Base-by-base conservation (phyloP, 30 jellyfish, hydroid and myxozoan species). In the Aurelia sp. region DNA sequence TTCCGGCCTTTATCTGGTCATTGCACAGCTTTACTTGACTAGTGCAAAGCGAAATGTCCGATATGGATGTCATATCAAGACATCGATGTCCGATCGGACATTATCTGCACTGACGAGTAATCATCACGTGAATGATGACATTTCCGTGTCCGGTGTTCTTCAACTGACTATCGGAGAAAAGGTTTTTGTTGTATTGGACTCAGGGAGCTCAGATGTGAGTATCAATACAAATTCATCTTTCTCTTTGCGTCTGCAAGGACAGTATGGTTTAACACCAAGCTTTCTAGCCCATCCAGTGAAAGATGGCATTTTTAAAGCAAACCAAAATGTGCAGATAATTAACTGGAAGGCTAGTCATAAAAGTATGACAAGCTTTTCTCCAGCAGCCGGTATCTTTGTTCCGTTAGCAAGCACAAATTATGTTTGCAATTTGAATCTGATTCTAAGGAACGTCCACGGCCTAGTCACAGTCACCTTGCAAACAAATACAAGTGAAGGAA, bases 311-410 rank as follows among this genome's bases (percentile, higher is more conserved):
- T 16, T 58, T 41, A 27, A 8, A 17, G 72, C 16, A n/a, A 84
- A 72, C 19, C 52, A 63, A 61, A 22, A 63, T 20, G 38, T 52
- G 33, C 64, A 38, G 61, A 47, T 67, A 66, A 18, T 60, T 59
- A 68, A 48, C 72, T 87, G 96, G 96, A 87, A 62, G 50, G 55
- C 57, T 16, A 61, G 67, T 76, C 89, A 87, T 18, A 81, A 78
- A 21, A 87, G 91, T 47, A 52, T 20, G 71, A 78, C 88, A 15
- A 62, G 91, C 65, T 87, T 87, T 62, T 87, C 96, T 13, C 35
- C 48, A 9, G 88, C 96, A 12, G 72, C 71, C 9, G 96, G 96
- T 3, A 22, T 71, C 27, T 87, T 87, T 66, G 76, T 78, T 19
- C 84, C 96, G 38, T 15, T 63, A 7, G 74, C 30, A 17, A 30